Base-by-base conservation (phyloP, 2,888 invertebrate genomes). In the Tholera decimalis region DNA sequence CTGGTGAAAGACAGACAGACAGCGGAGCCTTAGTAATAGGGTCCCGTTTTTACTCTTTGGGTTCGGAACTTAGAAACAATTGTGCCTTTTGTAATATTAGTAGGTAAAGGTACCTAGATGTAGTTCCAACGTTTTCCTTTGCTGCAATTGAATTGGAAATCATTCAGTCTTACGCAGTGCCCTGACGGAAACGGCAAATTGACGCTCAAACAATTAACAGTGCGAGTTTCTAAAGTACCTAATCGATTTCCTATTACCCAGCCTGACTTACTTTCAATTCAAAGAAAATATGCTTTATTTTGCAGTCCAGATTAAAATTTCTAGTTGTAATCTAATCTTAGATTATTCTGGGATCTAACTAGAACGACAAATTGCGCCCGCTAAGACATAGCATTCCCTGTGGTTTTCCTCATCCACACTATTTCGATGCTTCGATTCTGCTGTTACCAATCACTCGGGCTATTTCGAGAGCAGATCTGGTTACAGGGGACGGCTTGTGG, bases 381-480 rank as follows among this genome's bases (percentile, higher is more conserved):
- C 3, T 26, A 3, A 18, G 6, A 5, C 8, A 33, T 7, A 18
- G 5, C 15, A 26, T 7, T 11, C 8, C 22, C 6, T 26, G 59
- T 5, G 35, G 35, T 11, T n/a, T 18, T 13, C 0, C 1, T 15
- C n/a, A 9, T 35, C 13, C 24, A 2, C 15, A 8, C 1, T 9
- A 20, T 4, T 26, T n/a, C 44, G 8, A 24, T 18, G 15, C 11
- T 37, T 39, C 8, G 37, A 18, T 28, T 2, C 7, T 7, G 33
- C 3, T 22, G 7, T 35, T 8, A 22, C 20, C 49, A 20, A 28
- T 56, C 3, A 56, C 7, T 9, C 20, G 4, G 41, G 41, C 43
- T 57, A 61, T 64, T 63, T 61, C 49, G 26, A 47, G 35, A 44
- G 49, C 9, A 15, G n/a, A 35, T 59, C 13, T 22, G 41, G 22